A percentile compares a stretch with the other conserved stretches of the same genome.
These are phyloP conservation scores for Gymnodraco acuticeps DNA, from an alignment of 2,797 vertebrate species.

Conservation along the genomic window DNA sequence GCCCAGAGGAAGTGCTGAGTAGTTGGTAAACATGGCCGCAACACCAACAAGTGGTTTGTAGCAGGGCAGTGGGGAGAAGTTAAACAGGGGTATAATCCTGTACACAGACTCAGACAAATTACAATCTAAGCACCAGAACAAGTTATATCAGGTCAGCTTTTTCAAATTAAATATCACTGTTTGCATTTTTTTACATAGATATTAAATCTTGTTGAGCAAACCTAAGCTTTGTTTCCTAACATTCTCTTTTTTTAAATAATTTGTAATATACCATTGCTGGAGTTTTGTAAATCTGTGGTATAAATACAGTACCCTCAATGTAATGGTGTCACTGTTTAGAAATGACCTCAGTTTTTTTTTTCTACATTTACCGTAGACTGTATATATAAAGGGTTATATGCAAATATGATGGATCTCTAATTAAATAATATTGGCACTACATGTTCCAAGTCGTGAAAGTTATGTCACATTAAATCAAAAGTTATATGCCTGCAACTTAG, in stretches of 20 bases:
- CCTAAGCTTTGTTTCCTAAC: neutral
- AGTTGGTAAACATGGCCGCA: slow-evolving; percentile 68
- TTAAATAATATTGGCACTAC: neutral
- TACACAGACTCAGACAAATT: neutral
- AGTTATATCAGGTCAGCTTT: neutral
- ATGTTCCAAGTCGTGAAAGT: neutral
- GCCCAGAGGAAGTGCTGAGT: slow-evolving; percentile 64
- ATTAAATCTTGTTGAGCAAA: neutral
- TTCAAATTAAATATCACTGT: too few species aligned
- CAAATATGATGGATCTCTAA: neutral
- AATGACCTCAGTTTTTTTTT: neutral
- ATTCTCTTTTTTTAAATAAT: too few species aligned
- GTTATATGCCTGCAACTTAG: neutral
- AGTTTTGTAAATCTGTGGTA: too few species aligned
- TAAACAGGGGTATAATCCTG: slow-evolving; percentile 5
- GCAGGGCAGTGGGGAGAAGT: slow-evolving; percentile 26
- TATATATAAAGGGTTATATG: too few species aligned
- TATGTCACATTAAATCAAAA: neutral
- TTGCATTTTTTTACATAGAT: neutral
- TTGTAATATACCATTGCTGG: too few species aligned
- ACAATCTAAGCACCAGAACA: neutral
- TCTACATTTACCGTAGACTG: too few species aligned
- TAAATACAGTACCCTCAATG: neutral
- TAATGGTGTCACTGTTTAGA: neutral
- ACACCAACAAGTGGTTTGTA: slow-evolving; percentile 60